phyloP scores from a whole-genome alignment of 2,888 invertebrate species.

The Plebejus anna region DNA sequence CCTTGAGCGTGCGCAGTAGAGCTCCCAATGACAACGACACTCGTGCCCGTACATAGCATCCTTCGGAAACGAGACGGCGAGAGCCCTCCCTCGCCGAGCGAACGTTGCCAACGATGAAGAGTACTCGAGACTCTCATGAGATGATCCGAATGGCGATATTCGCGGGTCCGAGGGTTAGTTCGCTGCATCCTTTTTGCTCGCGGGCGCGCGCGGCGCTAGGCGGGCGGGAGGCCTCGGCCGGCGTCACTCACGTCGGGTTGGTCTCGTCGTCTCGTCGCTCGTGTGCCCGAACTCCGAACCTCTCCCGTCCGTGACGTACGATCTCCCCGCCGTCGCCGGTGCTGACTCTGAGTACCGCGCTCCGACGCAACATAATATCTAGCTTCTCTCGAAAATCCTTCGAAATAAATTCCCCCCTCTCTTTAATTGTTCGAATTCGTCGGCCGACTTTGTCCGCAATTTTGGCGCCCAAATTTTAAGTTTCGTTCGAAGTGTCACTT shows the following conservation, averaged over 20 bases:
- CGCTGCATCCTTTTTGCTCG: conserved; percentile 76
- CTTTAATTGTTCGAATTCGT: conserved; percentile 17
- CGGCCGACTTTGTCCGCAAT: conserved; percentile 27
- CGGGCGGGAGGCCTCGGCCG: conserved; percentile 67
- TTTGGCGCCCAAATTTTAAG: conserved; percentile 30
- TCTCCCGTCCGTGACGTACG: conserved; percentile 73
- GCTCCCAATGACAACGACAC: conserved; percentile 47
- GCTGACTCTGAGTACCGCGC: conserved; percentile 60
- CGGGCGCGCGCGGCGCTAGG: conserved; percentile 60
- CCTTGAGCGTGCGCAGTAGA: conserved; percentile 49
- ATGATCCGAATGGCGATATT: conserved; percentile 72
- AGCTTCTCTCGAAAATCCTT: conserved; percentile 47
- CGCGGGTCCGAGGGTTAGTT: conserved; percentile 57
- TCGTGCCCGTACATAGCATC: conserved; percentile 47
- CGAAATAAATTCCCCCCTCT: conserved; percentile 43
- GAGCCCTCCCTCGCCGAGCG: conserved; percentile 73
- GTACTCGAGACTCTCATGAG: conserved; percentile 71
- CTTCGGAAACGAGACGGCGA: conserved; percentile 46
- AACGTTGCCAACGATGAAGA: conserved; percentile 60
- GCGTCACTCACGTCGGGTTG: conserved; percentile 76
- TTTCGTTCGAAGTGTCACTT: conserved; percentile 32
- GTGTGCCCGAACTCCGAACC: conserved; percentile 75
- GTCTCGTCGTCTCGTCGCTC: conserved; percentile 70
- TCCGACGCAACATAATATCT: conserved; percentile 47
- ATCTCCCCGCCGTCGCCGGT: conserved; percentile 69